Conservation (phyloP, 2,888 invertebrate genomes). For the Listrodromus nycthemerus region DNA sequence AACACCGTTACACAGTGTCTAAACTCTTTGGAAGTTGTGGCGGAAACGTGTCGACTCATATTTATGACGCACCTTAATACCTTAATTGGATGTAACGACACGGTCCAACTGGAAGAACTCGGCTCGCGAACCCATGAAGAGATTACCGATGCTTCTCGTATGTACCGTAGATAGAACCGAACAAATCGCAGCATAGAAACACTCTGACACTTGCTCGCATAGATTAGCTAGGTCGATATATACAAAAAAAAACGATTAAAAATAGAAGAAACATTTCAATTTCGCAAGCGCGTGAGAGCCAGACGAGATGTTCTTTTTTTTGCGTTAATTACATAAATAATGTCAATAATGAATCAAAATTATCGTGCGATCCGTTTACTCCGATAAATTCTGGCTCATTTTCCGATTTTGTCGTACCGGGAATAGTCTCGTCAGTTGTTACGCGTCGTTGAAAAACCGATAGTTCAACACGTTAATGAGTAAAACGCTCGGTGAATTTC, state of each 20-base stretch:
- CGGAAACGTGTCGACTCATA: slow-evolving; percentile 73
- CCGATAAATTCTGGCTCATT: neutral
- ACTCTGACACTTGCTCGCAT: neutral
- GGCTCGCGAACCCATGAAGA: slow-evolving; percentile 23
- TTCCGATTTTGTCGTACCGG: neutral
- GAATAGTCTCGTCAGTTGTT: slow-evolving; percentile 10
- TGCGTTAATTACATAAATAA: neutral
- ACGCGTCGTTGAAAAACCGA: slow-evolving; percentile 32
- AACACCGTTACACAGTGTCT: slow-evolving; percentile 18
- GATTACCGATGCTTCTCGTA: slow-evolving; percentile 42
- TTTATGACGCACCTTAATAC: slow-evolving; percentile 73
- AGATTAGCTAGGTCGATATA: neutral
- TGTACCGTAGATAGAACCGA: slow-evolving; percentile 5
- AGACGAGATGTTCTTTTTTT: neutral
- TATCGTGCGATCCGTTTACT: neutral
- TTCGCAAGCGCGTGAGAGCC: neutral
- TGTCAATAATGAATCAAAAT: neutral
- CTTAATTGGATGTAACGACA: slow-evolving; percentile 70
- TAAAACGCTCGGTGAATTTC: neutral
- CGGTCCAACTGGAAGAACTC: slow-evolving; percentile 60
- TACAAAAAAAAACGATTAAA: neutral
- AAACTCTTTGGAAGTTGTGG: slow-evolving; percentile 15
- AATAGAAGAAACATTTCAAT: neutral
- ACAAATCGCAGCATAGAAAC: neutral
- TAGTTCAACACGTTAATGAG: slow-evolving; percentile 56